Evolutionary conservation across 2,888 invertebrate species (phyloP), one percentile per base, ranked within the genome.

Genomic region (Tupiocoris notatus): DNA sequence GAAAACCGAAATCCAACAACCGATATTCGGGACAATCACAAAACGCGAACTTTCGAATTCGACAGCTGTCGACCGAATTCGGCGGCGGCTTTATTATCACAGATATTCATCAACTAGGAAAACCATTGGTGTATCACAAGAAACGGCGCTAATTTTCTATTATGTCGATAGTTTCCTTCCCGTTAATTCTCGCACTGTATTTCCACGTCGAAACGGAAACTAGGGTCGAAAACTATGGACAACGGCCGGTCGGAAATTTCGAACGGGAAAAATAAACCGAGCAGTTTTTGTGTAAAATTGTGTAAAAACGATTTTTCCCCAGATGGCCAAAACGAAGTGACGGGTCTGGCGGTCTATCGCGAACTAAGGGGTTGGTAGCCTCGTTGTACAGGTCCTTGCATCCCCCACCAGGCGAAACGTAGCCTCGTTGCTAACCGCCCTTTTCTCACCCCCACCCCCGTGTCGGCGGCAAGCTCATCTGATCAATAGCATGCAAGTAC

Each of bases 401-500:
- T 62, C 76, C 67, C 20, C 68, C 67, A 68, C 65, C 24, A 12
- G 62, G 25, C 3, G 39, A 12, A 12, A 39, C 6, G 39, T 39
- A 39, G 39, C 12, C 39, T 39, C 39, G 39, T 39, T 39, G 39
- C 39, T 39, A 39, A 12, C 39, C 39, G 3, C 39, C 39, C 39
- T 39, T 17, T 23, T 65, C 57, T 57, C 57, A 2, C 58, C 21
- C 57, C 21, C 18, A 39, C 3, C 56, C 73, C 58, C 75, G 24
- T 59, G 23, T 3, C 39, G 39, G 39, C 12, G 39, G 39, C 12
- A 39, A 39, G 39, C 61, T 73, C 73, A 73, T 73, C 68, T 68
- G 76, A 76, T 76, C 76, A 76, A 76, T 76, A 76, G 76, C 76
- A 76, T 76, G 76, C 76, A 76, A 76, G 65, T 76, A 76, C 76